phyloP scores from a whole-genome alignment of 2,797 vertebrate species.

The Enteromius thamalakanensis region DNA sequence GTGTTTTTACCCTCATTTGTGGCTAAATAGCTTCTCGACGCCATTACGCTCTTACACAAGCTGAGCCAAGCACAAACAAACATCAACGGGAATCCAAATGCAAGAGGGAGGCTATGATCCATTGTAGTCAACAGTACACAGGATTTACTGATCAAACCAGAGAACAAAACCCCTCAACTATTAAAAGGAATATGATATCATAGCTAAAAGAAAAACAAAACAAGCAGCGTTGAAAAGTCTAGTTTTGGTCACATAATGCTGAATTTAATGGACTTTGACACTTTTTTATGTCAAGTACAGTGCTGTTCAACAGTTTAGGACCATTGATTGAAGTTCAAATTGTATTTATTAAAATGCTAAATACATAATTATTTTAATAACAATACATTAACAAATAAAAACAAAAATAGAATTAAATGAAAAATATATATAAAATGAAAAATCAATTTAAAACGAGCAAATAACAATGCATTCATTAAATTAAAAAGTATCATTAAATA shows the following conservation, averaged over 20 bases:
- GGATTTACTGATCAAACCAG: constrained; percentile 2
- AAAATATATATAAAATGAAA: not conserved
- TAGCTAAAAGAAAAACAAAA: not conserved
- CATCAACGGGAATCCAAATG: constrained; percentile 11
- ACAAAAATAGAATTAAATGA: not conserved
- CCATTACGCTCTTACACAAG: not conserved
- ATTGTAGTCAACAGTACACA: constrained; percentile 4
- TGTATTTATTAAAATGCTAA: not conserved
- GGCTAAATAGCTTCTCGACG: not conserved
- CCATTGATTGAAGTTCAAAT: not conserved
- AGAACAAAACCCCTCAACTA: not conserved
- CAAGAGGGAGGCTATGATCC: not conserved
- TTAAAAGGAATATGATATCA: constrained; percentile 24
- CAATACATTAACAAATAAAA: not conserved
- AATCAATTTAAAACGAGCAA: not conserved
- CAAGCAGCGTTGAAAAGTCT: not conserved
- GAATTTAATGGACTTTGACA: not conserved
- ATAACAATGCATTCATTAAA: not conserved
- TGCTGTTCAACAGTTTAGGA: not conserved
- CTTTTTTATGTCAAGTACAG: not conserved
- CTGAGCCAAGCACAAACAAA: not conserved
- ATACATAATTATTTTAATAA: not conserved
- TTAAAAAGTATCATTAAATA: not conserved
- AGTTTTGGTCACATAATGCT: not conserved
- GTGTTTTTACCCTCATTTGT: not conserved